Evolutionary conservation across 2,113 vertebrate genomes (phyloP).

Genomic region (Rhombomys opimus): DNA sequence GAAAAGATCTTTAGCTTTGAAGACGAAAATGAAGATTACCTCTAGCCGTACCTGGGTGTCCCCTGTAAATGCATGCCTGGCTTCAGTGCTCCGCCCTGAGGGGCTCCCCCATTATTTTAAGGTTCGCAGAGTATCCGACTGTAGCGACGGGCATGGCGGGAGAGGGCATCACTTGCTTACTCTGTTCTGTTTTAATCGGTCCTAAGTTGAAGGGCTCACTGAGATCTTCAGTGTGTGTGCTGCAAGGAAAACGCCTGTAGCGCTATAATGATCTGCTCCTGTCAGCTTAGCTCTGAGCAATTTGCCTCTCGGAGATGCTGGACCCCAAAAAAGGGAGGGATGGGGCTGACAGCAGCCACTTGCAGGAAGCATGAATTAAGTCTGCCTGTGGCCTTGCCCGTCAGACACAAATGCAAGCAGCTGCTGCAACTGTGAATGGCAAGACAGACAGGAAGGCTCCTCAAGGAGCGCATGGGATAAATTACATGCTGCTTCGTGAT

Average conservation of each 20-base stretch:
- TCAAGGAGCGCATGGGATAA: background rate
- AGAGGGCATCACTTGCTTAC: background rate
- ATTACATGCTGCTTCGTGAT: background rate
- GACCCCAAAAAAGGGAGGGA: no score
- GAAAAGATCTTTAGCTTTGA: constrained; percentile 1
- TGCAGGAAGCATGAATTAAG: background rate
- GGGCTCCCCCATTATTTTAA: background rate
- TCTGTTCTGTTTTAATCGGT: constrained; percentile 6
- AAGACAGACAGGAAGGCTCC: constrained; percentile 21
- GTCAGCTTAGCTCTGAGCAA: background rate
- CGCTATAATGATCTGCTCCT: background rate
- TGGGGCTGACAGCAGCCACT: background rate
- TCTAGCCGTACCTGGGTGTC: background rate
- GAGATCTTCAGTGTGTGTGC: background rate
- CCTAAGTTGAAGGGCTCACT: background rate
- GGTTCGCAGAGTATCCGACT: background rate
- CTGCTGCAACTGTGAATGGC: background rate
- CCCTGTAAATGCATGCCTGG: background rate
- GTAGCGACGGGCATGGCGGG: background rate
- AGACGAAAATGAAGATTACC: background rate
- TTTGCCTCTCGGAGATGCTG: background rate
- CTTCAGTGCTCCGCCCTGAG: background rate
- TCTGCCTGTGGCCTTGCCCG: background rate
- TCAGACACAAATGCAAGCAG: background rate
- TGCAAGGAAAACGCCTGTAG: background rate